These are phyloP conservation scores for Cyprinodon variegatus DNA, from an alignment of 2,113 vertebrate species.

Conservation along the genomic window DNA sequence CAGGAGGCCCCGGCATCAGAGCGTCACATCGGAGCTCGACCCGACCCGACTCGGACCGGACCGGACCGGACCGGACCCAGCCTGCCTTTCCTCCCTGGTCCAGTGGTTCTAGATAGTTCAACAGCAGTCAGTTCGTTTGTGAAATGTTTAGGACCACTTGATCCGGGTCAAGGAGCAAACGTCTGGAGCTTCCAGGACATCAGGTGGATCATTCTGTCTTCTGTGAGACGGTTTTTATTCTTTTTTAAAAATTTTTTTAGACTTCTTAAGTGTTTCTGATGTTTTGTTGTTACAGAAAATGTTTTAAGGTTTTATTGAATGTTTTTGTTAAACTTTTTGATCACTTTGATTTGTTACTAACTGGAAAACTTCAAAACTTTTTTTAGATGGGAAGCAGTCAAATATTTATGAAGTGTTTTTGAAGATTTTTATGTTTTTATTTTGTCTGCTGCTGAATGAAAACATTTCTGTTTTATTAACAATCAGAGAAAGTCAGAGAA, in stretches of 20 bases:
- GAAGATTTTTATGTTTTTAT: neutral
- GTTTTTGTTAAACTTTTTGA: neutral
- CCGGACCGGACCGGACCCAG: neutral
- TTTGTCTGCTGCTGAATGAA: neutral
- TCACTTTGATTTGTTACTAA: neutral
- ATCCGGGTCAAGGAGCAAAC: conserved; percentile 20
- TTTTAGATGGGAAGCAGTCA: neutral
- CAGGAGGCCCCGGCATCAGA: neutral
- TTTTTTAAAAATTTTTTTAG: too few species aligned
- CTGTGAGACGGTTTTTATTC: too few species aligned
- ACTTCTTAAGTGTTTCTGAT: neutral
- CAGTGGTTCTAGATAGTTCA: conserved; percentile 61
- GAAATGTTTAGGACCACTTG: conserved; percentile 71
- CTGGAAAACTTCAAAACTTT: neutral
- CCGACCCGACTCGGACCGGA: neutral
- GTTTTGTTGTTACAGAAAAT: neutral
- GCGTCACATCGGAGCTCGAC: neutral
- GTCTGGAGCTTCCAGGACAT: neutral
- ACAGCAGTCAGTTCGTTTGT: conserved; percentile 47
- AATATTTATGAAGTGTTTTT: neutral
- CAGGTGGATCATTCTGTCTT: neutral
- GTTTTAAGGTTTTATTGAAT: neutral
- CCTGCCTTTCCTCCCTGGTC: conserved; percentile 35
- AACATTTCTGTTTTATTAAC: too few species aligned
- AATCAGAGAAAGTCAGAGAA: too few species aligned